These are phyloP conservation scores for Brachypalpus laphriformis DNA, from an alignment of 2,888 invertebrate species.

Conservation along the genomic window DNA sequence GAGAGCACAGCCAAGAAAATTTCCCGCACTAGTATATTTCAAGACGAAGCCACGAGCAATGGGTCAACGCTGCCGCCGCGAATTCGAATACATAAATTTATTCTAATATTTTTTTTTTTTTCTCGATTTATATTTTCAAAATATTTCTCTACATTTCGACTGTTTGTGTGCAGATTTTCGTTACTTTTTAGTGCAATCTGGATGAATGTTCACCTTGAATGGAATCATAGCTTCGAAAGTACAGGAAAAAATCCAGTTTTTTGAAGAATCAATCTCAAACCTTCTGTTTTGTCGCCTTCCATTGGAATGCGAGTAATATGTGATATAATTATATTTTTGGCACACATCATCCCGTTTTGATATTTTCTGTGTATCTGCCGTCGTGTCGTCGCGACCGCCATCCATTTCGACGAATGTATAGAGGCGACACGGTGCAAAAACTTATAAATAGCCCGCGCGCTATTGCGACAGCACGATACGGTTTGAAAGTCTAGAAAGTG, in stretches of 20 bases:
- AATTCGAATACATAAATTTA: constrained; percentile 54
- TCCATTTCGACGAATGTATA: constrained; percentile 14
- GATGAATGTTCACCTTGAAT: neutral
- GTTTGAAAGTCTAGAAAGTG: constrained; percentile 9
- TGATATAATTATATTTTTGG: constrained; percentile 65
- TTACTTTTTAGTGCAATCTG: neutral
- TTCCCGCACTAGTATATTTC: constrained; percentile 49
- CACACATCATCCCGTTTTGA: constrained; percentile 46
- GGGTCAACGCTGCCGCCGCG: constrained; percentile 48
- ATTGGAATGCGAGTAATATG: constrained; percentile 52
- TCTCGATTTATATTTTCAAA: neutral
- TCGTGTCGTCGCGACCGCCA: constrained; percentile 12
- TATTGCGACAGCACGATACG: constrained; percentile 48
- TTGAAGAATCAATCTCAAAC: neutral
- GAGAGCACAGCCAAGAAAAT: constrained; percentile 10
- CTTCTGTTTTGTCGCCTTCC: neutral
- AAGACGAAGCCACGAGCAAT: constrained; percentile 67
- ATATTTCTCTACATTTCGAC: neutral
- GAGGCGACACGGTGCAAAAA: constrained; percentile 42
- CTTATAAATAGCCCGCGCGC: constrained; percentile 42
- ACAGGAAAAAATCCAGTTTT: neutral
- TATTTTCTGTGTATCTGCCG: constrained; percentile 42
- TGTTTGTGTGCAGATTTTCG: neutral
- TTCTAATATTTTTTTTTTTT: constrained; percentile 23
- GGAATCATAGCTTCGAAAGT: neutral